Percentiles rank a stretch among this genome's conserved stretches.
Conservation (phyloP, 2,888 invertebrate genomes). For the Eristalis intricaria region DNA sequence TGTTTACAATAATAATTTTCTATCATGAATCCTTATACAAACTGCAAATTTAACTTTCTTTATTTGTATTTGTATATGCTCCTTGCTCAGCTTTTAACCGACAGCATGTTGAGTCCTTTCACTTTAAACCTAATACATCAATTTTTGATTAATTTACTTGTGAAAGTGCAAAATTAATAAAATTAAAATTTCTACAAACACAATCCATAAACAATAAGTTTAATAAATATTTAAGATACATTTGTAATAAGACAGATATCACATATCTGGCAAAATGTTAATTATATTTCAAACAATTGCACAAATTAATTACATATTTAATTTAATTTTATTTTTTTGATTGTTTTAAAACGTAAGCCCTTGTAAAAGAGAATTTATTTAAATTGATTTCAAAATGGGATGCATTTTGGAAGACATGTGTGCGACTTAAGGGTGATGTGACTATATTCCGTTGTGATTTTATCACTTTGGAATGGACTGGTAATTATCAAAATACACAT, state of each 20-base stretch:
- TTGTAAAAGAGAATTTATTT: slow-evolving; percentile 1
- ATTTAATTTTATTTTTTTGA: background rate
- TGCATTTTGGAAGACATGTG: slow-evolving; percentile 22
- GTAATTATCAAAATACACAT: background rate
- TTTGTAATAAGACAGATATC: slow-evolving; percentile 4
- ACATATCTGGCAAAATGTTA: slow-evolving; percentile 5
- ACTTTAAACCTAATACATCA: slow-evolving; percentile 45
- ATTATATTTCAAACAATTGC: slow-evolving; percentile 32
- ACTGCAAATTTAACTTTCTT: slow-evolving; percentile 46
- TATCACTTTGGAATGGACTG: background rate
- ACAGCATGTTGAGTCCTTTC: slow-evolving; percentile 32
- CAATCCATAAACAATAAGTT: slow-evolving; percentile 21
- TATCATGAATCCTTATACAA: slow-evolving; percentile 56
- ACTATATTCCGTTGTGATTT: background rate
- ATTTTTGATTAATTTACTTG: slow-evolving; percentile 25
- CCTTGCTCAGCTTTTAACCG: slow-evolving; percentile 27
- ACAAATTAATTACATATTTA: slow-evolving; percentile 10
- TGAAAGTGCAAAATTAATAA: slow-evolving; percentile 32
- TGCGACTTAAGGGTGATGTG: slow-evolving; percentile 11
- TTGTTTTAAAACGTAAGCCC: slow-evolving; percentile 11
- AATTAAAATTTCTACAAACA: slow-evolving; percentile 12
- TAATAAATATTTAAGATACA: slow-evolving; percentile 43
- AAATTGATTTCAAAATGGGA: background rate
- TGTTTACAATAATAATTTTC: slow-evolving; percentile 52
- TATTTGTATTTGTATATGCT: slow-evolving; percentile 20